These are phyloP conservation scores for Lasioglossum baleicum DNA, from an alignment of 1,140 invertebrate genomes.

Conservation along the genomic window DNA sequence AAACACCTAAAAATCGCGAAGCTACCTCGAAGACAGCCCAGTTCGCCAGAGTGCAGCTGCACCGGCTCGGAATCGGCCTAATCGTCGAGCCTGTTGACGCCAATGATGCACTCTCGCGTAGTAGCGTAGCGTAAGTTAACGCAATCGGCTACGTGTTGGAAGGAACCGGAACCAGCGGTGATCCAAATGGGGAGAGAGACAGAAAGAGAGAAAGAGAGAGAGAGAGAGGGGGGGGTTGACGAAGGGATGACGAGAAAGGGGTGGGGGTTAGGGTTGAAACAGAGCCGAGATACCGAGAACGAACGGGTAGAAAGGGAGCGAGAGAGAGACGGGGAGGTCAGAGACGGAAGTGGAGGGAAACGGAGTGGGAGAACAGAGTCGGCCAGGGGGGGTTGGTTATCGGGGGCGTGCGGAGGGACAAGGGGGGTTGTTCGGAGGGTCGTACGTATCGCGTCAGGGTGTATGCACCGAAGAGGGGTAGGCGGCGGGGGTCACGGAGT, in stretches of 20 bases:
- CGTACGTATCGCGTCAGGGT: slow-evolving; percentile 61
- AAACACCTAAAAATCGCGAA: no score
- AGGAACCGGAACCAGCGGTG: not conserved
- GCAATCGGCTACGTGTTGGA: slow-evolving; percentile 1
- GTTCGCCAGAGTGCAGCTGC: no score
- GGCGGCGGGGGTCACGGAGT: slow-evolving; percentile 77
- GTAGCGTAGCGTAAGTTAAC: slow-evolving; percentile 8
- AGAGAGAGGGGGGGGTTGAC: not conserved
- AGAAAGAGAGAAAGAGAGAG: not conserved
- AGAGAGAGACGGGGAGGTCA: not conserved
- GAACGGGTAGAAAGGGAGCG: not conserved
- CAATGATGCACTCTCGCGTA: not conserved
- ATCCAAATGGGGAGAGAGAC: not conserved
- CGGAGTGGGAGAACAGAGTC: no score
- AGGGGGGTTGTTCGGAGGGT: not conserved
- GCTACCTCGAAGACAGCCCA: no score
- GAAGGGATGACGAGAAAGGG: slow-evolving; percentile 1
- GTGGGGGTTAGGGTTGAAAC: slow-evolving; percentile 6
- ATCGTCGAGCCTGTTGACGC: not conserved
- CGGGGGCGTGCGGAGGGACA: not conserved
- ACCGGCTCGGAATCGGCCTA: no score
- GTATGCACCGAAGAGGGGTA: slow-evolving; percentile 68
- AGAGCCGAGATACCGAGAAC: not conserved
- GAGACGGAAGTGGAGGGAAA: not conserved
- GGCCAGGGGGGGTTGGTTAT: not conserved